Base-by-base conservation (phyloP, 1,140 invertebrate genomes). In the Branchinecta lindahli region DNA sequence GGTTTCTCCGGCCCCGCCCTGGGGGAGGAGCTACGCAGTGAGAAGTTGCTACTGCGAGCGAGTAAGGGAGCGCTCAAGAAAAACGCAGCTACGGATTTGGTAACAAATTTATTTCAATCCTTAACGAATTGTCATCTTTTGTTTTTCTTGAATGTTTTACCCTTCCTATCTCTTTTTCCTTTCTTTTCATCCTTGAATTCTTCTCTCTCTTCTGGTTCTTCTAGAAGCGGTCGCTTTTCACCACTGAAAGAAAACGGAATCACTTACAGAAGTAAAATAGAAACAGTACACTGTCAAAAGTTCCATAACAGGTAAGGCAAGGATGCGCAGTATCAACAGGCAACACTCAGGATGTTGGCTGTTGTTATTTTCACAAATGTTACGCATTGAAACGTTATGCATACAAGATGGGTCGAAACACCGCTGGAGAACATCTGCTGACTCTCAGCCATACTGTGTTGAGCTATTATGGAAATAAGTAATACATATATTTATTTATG, bases 161-260 rank as follows among this genome's bases (percentile, higher is more conserved):
- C 70, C 68, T 74, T 73, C 67, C 61, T 71, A 69, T 73, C 73
- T 73, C 72, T 72, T 71, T 68, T 75, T 73, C 68, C 77, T 74
- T 72, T 73, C 68, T 72, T 70, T 46, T 71, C 69, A 44, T 67
- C 77, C 72, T 69, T 70, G 12, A 66, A 68, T 44, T 46, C 21
- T 7, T 74, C 70, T 67, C 75, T 70, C 6, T 72, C 70, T 18
- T 72, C 70, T 4, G 61, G 45, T 68, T 66, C 21, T 67, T 73
- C 71, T 66, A 2, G n/a, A 44, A 66, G 46, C 44, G 66, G 66
- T 67, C 70, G 47, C 70, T 73, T 70, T 18, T 71, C 66, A 21
- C 70, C 70, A 12, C 72, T 72, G 33, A 12, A 72, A 72, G 8
- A 61, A 52, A 20, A 45, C 33, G 18, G n/a, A 70, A 70, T 15